These are phyloP conservation scores for Dorcus hopei DNA, from an alignment of 2,888 invertebrate species.

Conservation along the genomic window DNA sequence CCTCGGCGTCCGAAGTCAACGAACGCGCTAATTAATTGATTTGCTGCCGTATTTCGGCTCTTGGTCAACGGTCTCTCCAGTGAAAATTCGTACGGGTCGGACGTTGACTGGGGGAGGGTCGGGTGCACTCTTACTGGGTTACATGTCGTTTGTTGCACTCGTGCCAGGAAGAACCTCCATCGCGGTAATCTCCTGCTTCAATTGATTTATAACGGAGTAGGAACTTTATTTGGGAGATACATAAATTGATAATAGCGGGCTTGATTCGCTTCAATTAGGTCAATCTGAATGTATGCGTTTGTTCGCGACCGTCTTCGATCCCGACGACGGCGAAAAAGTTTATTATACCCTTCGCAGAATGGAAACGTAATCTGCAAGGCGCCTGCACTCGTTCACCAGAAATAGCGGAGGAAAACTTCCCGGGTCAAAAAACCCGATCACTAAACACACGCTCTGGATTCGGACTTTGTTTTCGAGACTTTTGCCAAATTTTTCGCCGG, in stretches of 20 bases:
- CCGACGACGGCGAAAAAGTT: no score
- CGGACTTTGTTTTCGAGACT: constrained; percentile 15
- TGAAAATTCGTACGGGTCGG: neutral
- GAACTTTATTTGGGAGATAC: no score
- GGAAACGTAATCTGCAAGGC: constrained; percentile 11
- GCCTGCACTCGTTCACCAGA: constrained; percentile 21
- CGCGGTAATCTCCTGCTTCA: no score
- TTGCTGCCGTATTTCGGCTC: constrained; percentile 9
- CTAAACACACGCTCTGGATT: constrained; percentile 15
- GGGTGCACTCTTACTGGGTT: neutral
- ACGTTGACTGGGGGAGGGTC: neutral
- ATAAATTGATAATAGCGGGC: no score
- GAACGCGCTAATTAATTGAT: constrained; percentile 13
- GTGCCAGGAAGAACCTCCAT: neutral
- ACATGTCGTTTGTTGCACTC: constrained; percentile 1
- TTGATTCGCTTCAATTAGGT: no score
- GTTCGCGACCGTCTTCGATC: no score
- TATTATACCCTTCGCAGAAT: no score
- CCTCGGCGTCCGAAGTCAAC: constrained; percentile 16
- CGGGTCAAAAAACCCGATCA: constrained; percentile 22
- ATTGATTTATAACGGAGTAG: no score
- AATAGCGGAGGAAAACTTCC: constrained; percentile 23
- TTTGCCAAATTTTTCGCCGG: constrained; percentile 21
- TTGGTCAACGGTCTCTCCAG: neutral
- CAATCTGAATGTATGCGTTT: no score